Percentiles rank a stretch among this genome's conserved stretches.
phyloP scores from a whole-genome alignment of 2,888 invertebrate species.

The Drosophila rubida region DNA sequence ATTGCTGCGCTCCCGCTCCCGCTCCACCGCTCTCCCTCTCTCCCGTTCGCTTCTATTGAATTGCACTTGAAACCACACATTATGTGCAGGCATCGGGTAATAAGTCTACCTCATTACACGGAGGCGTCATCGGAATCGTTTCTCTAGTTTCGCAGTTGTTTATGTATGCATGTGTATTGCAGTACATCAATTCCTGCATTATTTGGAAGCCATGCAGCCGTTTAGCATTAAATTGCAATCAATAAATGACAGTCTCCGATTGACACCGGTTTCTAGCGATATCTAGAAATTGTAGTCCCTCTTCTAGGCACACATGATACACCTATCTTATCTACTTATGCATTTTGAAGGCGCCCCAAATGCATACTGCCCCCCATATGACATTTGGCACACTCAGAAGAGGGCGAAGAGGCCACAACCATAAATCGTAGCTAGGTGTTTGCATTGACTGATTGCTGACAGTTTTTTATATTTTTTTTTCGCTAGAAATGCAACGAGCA shows the following conservation, averaged over 20 bases:
- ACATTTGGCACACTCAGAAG: constrained; percentile 8
- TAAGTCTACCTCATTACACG: not conserved
- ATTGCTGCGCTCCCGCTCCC: constrained; percentile 10
- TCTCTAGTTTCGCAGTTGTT: constrained; percentile 25
- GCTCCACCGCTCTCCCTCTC: not conserved
- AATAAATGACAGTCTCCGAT: constrained; percentile 16
- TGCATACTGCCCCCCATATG: constrained; percentile 32
- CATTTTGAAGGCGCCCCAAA: constrained; percentile 34
- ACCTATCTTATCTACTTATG: constrained; percentile 49
- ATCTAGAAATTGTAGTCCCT: constrained; percentile 13
- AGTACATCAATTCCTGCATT: not conserved
- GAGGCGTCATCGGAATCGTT: not conserved
- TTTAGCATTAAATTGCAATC: constrained; percentile 7
- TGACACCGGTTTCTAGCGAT: constrained; percentile 10
- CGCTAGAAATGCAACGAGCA: constrained; percentile 25
- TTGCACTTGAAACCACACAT: constrained; percentile 49
- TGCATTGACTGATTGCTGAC: constrained; percentile 41
- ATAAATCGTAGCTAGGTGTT: constrained; percentile 20
- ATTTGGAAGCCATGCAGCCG: not conserved
- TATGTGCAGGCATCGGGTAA: constrained; percentile 25
- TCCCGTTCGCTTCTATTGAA: not conserved
- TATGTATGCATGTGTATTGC: not conserved
- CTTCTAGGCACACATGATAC: constrained; percentile 1
- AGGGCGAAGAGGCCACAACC: not conserved
- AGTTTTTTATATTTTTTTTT: no score